Evolutionary conservation across 2,888 invertebrate genomes (phyloP), one percentile per base, ranked within the genome.

Genomic region (Ligdia adustata): DNA sequence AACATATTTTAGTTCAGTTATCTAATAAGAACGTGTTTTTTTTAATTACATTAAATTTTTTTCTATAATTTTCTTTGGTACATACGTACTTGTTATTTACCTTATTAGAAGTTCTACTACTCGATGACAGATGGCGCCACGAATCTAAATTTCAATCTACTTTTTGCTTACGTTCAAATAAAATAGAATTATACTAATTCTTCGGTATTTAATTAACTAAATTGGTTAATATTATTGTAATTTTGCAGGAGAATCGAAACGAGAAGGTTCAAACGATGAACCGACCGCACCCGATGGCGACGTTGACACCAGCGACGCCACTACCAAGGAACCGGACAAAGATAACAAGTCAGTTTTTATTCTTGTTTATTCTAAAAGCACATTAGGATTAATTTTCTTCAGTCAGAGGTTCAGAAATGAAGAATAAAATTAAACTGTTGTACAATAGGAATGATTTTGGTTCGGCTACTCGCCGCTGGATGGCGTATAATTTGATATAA

Each of bases 251-350:
- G 89, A 90, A 51, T 72, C 87, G 6, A 69, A 80, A 32, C 71
- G 89, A 15, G 89, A 90, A 57, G 89, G 90, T 1, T 88, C 89
- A 0, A 80, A 81, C 0, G 90, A 90, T 6, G 90, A 90, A 57
- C 78, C 79, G 40, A 64, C 79, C 0, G 79, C 84, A n/a, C 78
- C 81, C 0, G 89, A 86, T 29, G 71, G 73, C 0, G 88, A 87
- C 20, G 66, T 69, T 20, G 89, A 87, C 53, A 66, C 75, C 14
- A 77, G 65, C 47, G 88, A 86, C 54, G 69, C 71, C n/a, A 64
- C 73, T n/a, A 59, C 69, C 43, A 85, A 84, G 65, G 85, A 87
- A 37, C 65, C 78, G 0, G 88, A 86, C 6, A 87, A 84, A 53
- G 88, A 90, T 31, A 79, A 73, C 51, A 84, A 73, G 76, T 59